Evolutionary conservation across 1,140 invertebrate genomes (phyloP).

Genomic region (Pseudomyrmex pallidus): DNA sequence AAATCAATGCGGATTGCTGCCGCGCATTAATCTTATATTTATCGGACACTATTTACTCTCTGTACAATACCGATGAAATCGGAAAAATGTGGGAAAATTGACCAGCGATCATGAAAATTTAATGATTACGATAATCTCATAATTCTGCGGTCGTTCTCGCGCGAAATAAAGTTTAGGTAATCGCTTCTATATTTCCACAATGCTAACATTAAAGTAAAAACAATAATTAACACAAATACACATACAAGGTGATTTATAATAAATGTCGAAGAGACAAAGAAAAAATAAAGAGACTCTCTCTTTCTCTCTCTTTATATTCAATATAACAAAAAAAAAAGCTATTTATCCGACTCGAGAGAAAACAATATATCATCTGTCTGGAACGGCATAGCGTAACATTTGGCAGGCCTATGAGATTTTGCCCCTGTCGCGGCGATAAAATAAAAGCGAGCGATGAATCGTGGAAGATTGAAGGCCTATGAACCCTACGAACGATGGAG

Average conservation of each 20-base stretch:
- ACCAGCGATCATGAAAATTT: slow-evolving; percentile 33
- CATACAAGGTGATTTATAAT: too few relatives aligned
- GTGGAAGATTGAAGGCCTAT: slow-evolving; percentile 40
- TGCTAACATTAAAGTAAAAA: neutral
- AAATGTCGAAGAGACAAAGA: too few relatives aligned
- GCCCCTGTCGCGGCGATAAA: slow-evolving; percentile 20
- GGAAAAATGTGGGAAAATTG: slow-evolving; percentile 3
- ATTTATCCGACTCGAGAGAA: slow-evolving; percentile 10
- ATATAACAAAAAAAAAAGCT: neutral
- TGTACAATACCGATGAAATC: neutral
- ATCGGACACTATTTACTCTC: slow-evolving; percentile 23
- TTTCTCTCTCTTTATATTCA: neutral
- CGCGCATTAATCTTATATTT: slow-evolving; percentile 31
- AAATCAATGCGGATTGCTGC: slow-evolving; percentile 36
- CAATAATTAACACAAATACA: slow-evolving; percentile 3
- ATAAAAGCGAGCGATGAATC: slow-evolving; percentile 49
- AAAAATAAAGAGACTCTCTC: neutral
- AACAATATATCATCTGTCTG: neutral
- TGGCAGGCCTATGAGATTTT: slow-evolving; percentile 5
- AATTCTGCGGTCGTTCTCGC: neutral
- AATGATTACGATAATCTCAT: slow-evolving; percentile 12
- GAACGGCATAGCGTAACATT: neutral
- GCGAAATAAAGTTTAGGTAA: slow-evolving; percentile 16
- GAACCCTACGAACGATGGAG: slow-evolving; percentile 26
- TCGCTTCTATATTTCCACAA: neutral